phyloP scores from a whole-genome alignment of 2,797 vertebrate species.

The Gallinago nigripennis region DNA sequence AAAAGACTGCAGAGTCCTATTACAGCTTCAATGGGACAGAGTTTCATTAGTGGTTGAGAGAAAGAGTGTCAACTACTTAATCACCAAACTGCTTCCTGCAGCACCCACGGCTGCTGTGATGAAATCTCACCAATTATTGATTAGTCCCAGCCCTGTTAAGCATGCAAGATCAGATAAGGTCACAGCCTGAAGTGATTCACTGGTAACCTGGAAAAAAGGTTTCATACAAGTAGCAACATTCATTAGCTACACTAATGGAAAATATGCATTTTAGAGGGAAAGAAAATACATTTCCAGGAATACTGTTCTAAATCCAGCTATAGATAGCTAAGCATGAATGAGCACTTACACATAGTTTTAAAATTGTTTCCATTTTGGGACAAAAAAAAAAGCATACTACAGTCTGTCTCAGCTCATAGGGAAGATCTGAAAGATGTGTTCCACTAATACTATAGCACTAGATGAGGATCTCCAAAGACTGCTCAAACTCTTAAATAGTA shows the following conservation, averaged over 20 bases:
- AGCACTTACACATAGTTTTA: neutral
- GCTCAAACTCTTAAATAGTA: neutral
- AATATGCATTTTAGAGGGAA: constrained; percentile 33
- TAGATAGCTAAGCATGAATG: neutral
- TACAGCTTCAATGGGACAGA: neutral
- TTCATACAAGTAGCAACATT: neutral
- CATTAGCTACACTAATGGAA: constrained; percentile 31
- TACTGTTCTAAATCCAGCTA: constrained; percentile 29
- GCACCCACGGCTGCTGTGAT: constrained; percentile 14
- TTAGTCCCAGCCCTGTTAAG: constrained; percentile 28
- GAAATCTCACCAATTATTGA: constrained; percentile 59
- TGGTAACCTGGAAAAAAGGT: constrained; percentile 9
- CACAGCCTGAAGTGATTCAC: constrained; percentile 61
- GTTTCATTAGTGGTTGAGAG: constrained; percentile 21
- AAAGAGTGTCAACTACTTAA: constrained; percentile 27
- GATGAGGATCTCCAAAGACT: neutral
- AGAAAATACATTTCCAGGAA: neutral
- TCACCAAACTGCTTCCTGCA: constrained; percentile 59
- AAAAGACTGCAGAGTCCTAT: neutral
- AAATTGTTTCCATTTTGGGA: neutral
- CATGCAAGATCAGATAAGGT: constrained; percentile 61
- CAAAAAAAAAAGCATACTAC: neutral
- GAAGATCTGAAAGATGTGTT: neutral
- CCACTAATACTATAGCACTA: neutral
- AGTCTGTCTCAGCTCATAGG: neutral